A percentile compares a stretch with the other conserved stretches of the same genome.
phyloP scores from a whole-genome alignment of 2,888 invertebrate species.

The Crematogaster levior region DNA sequence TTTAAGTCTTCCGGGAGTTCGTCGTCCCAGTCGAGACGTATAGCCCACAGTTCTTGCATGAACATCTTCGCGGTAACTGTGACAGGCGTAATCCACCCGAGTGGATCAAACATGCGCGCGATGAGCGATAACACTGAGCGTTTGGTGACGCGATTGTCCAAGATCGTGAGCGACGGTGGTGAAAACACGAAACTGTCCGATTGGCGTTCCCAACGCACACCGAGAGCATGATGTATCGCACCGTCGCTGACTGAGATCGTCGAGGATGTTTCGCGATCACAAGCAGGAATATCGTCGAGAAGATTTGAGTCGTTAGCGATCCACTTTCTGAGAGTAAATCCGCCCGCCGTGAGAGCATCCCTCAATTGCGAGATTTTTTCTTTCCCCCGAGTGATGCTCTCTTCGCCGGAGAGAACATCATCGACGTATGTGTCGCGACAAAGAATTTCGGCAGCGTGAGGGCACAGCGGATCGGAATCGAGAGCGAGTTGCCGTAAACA shows the following conservation, averaged over 20 bases:
- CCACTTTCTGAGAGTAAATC: fast-evolving
- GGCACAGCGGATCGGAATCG: not conserved
- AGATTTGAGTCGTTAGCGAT: too few relatives aligned
- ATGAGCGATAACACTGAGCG: not conserved
- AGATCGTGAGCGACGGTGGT: fast-evolving
- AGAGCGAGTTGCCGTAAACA: not conserved
- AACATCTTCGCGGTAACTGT: not conserved
- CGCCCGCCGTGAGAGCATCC: not conserved
- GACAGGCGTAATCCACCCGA: not conserved
- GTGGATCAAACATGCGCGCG: not conserved
- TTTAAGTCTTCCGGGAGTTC: not conserved
- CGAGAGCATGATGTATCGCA: not conserved
- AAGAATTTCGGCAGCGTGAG: not conserved
- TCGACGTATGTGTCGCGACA: not conserved
- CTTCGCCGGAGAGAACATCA: too few relatives aligned
- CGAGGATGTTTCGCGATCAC: too few relatives aligned
- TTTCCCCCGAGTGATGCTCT: not conserved
- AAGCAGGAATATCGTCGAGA: too few relatives aligned
- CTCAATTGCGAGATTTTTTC: not conserved
- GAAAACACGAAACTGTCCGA: not conserved
- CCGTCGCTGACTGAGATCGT: fast-evolving
- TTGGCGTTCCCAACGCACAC: not conserved
- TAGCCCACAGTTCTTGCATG: not conserved
- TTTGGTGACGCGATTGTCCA: not conserved
- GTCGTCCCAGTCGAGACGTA: not conserved